A percentile compares a stretch with the other conserved stretches of the same genome.
phyloP scores from a whole-genome alignment of 2,113 vertebrate genomes.

The Gavialis gangeticus region DNA sequence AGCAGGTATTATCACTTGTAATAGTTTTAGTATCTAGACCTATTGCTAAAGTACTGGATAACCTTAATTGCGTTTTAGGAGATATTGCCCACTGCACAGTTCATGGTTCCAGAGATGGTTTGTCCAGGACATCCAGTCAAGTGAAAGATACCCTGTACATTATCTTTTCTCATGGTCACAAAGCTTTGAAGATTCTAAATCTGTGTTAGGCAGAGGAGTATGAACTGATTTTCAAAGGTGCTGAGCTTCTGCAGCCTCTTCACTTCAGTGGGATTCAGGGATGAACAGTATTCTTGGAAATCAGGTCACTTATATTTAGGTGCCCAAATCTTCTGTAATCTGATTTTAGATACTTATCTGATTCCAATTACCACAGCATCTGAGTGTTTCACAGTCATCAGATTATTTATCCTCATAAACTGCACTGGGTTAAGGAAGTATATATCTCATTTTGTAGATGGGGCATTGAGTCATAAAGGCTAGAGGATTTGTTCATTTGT shows the following conservation, averaged over 20 bases:
- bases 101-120: too few relatives aligned
- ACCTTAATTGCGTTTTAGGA: too few relatives aligned
- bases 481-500: neutral
- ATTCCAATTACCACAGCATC: neutral
- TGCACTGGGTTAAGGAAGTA: neutral
- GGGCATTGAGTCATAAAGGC: accelerated
- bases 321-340: neutral
- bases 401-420: neutral
- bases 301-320: neutral
- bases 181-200: accelerated
- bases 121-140: too few relatives aligned
- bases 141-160: too few relatives aligned
- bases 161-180: too few relatives aligned
- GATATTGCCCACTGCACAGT: too few relatives aligned
- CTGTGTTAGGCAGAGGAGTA: neutral
- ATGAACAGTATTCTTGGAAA: neutral
- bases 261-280: neutral
- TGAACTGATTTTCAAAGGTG: neutral
- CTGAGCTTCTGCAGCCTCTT: neutral
- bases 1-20: too few relatives aligned
- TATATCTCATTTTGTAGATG: neutral
- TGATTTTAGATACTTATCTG: accelerated
- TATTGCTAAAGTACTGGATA: too few relatives aligned
- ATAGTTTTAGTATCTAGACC: too few relatives aligned
- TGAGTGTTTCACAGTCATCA: accelerated